A percentile compares a stretch with the other conserved stretches of the same genome.
These are phyloP conservation scores for Amblyornis subalaris DNA, from an alignment of 2,113 vertebrate species.

Conservation along the genomic window DNA sequence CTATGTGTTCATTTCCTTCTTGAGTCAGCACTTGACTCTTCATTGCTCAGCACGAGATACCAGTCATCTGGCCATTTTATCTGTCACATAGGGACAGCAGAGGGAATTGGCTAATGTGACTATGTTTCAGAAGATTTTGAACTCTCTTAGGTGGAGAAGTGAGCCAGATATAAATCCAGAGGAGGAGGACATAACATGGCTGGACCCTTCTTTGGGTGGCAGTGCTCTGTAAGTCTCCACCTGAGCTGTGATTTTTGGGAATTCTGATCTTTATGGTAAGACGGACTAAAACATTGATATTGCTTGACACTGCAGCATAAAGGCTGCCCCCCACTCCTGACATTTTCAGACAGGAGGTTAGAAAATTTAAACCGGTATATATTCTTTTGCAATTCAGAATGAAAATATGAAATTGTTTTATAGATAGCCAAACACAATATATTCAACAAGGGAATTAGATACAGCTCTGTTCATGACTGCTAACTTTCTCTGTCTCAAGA, in stretches of 20 bases:
- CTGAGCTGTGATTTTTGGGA: background rate
- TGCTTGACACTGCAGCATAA: background rate
- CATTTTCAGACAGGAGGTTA: background rate
- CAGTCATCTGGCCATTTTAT: background rate
- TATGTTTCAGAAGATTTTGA: background rate
- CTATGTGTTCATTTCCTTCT: background rate
- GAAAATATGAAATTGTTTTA: background rate
- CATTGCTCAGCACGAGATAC: background rate
- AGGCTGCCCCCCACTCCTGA: background rate
- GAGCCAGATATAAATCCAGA: background rate
- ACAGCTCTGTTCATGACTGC: background rate
- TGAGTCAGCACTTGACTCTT: background rate
- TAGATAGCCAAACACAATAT: background rate
- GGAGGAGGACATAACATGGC: background rate
- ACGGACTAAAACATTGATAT: background rate
- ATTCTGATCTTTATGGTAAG: background rate
- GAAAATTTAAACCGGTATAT: background rate
- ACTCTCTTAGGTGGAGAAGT: background rate
- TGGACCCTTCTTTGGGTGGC: background rate
- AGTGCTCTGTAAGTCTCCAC: background rate
- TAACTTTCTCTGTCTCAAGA: background rate
- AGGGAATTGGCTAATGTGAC: background rate
- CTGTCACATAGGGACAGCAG: background rate
- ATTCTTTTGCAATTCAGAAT: background rate
- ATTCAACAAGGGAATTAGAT: background rate